Evolutionary conservation across 1,140 invertebrate genomes (phyloP), one percentile per base, ranked within the genome.

Genomic region (Mesaphorura yosii): DNA sequence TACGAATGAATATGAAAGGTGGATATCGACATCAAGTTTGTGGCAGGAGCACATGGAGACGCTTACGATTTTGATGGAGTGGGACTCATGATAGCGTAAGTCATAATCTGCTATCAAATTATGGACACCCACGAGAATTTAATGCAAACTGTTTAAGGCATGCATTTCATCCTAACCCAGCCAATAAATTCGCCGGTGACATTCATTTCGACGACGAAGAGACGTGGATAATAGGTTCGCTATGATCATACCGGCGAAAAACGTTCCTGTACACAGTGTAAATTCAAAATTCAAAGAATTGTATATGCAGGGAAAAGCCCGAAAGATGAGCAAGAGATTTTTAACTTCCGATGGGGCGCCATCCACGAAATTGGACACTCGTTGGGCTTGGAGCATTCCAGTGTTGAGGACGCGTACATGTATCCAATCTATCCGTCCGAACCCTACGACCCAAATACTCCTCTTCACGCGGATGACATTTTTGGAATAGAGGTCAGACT

Each of bases 341-440:
- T 86, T 83, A 65, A 74, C 94, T 59, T 87, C 89, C 65, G 82
- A 84, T 57, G 88, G 92, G 44, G 88, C n/a, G 31, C 89, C 3
- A 86, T 85, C 28, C 91, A 95, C 66, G 91, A 94, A 71, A 88
- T 91, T 64, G 90, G 89, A 7, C 89, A 94, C 69, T 89, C 88
- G 4, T 73, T 95, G 20, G 90, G 90, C 12, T 70, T 95, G 31
- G 82, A 84, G 42, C 90, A 95, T 72, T 92, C 88, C 48, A 82
- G 83, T 22, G 84, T 84, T n/a, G 73, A 78, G 57, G 80, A 81
- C 19, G 84, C 90, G 1, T 75, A 94, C 34, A 95, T 94, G 91
- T 90, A 81, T 68, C 88, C 90, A 0, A 34, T 34, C 10, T 34
- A 34, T 34, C 31, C 31, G n/a, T 34, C n/a, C 10, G 31, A 34